A percentile compares a stretch with the other conserved stretches of the same genome.
These are phyloP conservation scores for Dynastes maya DNA, from an alignment of 2,888 invertebrate species.

Conservation along the genomic window DNA sequence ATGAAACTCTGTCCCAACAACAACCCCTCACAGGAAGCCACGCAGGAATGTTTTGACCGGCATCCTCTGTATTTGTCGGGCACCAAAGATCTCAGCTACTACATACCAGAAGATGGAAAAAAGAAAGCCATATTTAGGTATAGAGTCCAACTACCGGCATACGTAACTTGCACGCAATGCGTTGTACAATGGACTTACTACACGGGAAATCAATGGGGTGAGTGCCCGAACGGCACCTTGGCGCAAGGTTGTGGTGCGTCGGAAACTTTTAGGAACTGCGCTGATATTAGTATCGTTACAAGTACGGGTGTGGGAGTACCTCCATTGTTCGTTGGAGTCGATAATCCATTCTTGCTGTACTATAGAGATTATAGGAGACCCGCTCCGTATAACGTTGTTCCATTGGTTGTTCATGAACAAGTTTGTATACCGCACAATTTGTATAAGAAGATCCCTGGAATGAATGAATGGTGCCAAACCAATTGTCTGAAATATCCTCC, in stretches of 20 bases:
- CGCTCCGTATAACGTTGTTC: conserved; percentile 78
- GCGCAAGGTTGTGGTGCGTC: conserved; percentile 92
- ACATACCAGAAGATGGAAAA: conserved; percentile 80
- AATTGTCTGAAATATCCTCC: conserved; percentile 92
- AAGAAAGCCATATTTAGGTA: conserved; percentile 74
- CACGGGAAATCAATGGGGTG: conserved; percentile 95
- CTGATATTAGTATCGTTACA: conserved; percentile 87
- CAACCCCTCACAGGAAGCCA: conserved; percentile 83
- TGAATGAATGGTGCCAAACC: conserved; percentile 87
- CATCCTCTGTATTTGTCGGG: conserved; percentile 84
- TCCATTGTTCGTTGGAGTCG: conserved; percentile 79
- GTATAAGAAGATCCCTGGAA: conserved; percentile 82
- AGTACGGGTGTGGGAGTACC: conserved; percentile 84
- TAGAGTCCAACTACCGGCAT: conserved; percentile 84
- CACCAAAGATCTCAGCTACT: conserved; percentile 79
- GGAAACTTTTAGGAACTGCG: conserved; percentile 93
- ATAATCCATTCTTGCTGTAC: conserved; percentile 84
- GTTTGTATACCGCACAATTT: conserved; percentile 81
- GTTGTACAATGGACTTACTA: conserved; percentile 95
- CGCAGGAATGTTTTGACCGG: conserved; percentile 88
- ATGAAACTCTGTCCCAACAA: conserved; percentile 90
- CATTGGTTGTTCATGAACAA: conserved; percentile 86
- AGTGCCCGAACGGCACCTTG: conserved; percentile 88
- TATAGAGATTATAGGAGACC: conserved; percentile 80
- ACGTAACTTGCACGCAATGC: conserved; percentile 90